Evolutionary conservation across 2,113 vertebrate genomes (phyloP).

Genomic region (Cavia porcellus): DNA sequence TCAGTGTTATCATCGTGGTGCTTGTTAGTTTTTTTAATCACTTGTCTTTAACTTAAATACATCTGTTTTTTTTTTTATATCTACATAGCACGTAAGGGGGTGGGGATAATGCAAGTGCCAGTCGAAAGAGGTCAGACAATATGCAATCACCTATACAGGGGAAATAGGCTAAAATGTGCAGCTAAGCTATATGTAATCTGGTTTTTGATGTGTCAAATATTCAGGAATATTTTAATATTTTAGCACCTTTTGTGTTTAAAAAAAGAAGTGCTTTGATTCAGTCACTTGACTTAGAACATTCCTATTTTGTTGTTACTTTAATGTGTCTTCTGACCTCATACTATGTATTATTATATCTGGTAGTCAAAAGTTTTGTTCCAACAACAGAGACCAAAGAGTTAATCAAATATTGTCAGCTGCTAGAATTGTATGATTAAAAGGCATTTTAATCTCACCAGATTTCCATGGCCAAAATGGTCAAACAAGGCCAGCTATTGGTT

Average conservation of each 20-base stretch:
- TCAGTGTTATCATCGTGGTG: slow-evolving; percentile 63
- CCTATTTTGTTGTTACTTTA: slow-evolving; percentile 68
- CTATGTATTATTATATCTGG: slow-evolving; percentile 35
- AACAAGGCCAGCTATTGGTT: slow-evolving; percentile 63
- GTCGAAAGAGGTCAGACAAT: background rate
- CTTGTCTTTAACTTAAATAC: background rate
- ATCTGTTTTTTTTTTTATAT: background rate
- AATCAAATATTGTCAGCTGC: slow-evolving; percentile 76
- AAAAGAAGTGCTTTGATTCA: slow-evolving; percentile 68
- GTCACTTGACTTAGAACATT: slow-evolving; percentile 81
- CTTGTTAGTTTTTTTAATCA: slow-evolving; percentile 59
- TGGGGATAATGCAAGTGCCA: slow-evolving; percentile 35
- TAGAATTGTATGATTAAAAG: slow-evolving; percentile 63
- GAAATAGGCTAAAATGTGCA: background rate
- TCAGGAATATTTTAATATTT: slow-evolving; percentile 64
- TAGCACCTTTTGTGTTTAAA: slow-evolving; percentile 52
- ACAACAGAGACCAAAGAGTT: slow-evolving; percentile 85
- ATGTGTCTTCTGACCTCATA: slow-evolving; percentile 72
- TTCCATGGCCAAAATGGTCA: slow-evolving; percentile 61
- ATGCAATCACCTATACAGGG: background rate
- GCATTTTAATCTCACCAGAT: slow-evolving; percentile 70
- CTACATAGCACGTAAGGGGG: slow-evolving; percentile 27
- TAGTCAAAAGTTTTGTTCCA: slow-evolving; percentile 73
- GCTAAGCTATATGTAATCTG: background rate
- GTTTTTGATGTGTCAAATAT: slow-evolving; percentile 32